Base-by-base conservation (phyloP, 1,140 invertebrate genomes). In the Nasonia vitripennis region DNA sequence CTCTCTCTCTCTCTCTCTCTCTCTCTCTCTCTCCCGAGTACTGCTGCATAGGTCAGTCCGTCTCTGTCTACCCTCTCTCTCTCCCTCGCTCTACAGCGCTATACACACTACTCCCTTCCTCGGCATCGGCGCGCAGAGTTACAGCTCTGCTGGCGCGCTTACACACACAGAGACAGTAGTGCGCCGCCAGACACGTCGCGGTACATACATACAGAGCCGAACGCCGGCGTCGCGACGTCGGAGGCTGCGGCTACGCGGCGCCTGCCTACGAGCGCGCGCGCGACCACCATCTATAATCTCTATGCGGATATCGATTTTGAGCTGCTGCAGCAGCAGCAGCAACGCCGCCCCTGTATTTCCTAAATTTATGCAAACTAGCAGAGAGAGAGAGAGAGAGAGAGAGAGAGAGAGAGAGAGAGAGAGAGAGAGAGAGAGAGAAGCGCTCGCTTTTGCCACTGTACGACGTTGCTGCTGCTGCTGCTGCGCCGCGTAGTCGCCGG, bases 361-460 rank as follows among this genome's bases (percentile, higher is more conserved):
- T 93, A 93, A 93, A 93, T 93, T 93, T 93, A 93, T 93, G 93
- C 93, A 93, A 93, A 93, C 92, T 91, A 92, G 91, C 91, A 86
- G 55, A 62, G 55, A 62, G 55, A 62, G 51, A 51, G 48, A 51
- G 51, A 55, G 51, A 55, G 73, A 67, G 74, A 75, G 70, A 62
- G 51, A 86, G 55, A 62, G 55, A 62, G 55, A 62, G 51, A 51
- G 48, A 51, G 10, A 51, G 48, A 51, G 48, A 51, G 51, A 55
- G 51, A 55, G 73, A 67, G 74, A 75, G 70, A 73, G 71, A 73
- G 73, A 70, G 70, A 55, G 45, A 55, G 55, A 62, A 62, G 51
- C 27, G 11, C 37, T 74, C n/a, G 74, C 74, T 77, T 77, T 31
- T 83, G 37, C 68, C 31, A 31, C n/a, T 74, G 70, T 85, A 77